phyloP scores from a whole-genome alignment of 2,113 vertebrate genomes.

The Coptodon bakossiorum region DNA sequence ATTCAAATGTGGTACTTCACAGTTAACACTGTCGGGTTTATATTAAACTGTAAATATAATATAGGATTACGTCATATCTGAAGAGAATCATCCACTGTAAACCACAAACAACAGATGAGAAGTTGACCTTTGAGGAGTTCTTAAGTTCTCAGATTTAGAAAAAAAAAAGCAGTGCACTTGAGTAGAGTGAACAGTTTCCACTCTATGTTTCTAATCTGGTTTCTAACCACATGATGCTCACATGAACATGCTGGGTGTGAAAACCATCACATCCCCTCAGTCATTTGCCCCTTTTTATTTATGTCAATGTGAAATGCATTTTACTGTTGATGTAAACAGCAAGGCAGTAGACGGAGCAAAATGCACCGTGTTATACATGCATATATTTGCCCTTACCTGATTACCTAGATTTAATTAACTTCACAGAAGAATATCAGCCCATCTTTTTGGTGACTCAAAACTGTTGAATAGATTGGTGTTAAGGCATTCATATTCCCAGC shows the following conservation, averaged over 20 bases:
- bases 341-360: accelerated
- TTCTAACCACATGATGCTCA: slow-evolving; percentile 3
- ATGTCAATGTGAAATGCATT: neutral
- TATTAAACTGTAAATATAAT: neutral
- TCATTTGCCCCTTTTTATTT: neutral
- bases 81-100: accelerated
- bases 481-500: accelerated
- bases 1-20: neutral
- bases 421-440: neutral
- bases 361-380: neutral
- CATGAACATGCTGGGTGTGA: neutral
- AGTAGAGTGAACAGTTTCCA: neutral
- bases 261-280: neutral
- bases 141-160: neutral
- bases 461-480: neutral
- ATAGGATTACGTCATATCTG: neutral
- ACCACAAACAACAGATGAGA: neutral
- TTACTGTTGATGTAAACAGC: neutral
- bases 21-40: accelerated
- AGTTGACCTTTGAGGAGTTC: neutral
- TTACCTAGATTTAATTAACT: neutral
- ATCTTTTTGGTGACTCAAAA: neutral
- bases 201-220: neutral
- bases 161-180: neutral
- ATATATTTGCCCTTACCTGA: neutral